A percentile compares a stretch with the other conserved stretches of the same genome.
These are phyloP conservation scores for Nyctereutes procyonoides DNA, from an alignment of 2,113 vertebrate species.

Conservation along the genomic window DNA sequence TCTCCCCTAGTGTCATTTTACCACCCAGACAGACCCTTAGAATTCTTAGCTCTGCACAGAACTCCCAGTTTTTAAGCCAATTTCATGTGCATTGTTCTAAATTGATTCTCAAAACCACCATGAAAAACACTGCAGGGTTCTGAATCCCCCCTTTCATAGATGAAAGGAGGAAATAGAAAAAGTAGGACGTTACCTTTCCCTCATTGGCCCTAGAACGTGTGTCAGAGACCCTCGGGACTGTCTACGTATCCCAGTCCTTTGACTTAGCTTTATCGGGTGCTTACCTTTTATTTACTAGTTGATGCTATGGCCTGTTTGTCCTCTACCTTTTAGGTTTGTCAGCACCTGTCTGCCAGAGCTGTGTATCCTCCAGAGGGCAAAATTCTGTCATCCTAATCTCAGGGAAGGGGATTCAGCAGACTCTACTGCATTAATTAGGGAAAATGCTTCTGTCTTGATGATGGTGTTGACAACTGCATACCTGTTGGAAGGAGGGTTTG, in stretches of 20 bases:
- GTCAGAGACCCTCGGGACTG: neutral
- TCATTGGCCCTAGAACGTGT: neutral
- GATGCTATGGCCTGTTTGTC: neutral
- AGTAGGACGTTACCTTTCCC: neutral
- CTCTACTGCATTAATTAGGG: conserved; percentile 41
- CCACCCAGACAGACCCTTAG: neutral
- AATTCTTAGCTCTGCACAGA: neutral
- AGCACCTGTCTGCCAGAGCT: neutral
- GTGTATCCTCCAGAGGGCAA: neutral
- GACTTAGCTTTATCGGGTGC: neutral
- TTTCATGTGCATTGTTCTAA: conserved; percentile 4
- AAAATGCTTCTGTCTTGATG: conserved; percentile 70
- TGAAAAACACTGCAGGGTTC: neutral
- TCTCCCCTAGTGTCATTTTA: neutral
- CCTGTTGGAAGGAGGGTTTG: conserved; percentile 61
- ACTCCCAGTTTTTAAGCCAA: neutral
- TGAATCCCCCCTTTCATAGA: neutral
- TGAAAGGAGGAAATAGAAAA: neutral
- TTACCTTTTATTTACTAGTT: conserved; percentile 27
- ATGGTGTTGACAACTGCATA: conserved; percentile 66
- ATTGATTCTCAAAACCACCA: neutral
- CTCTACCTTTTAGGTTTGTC: neutral
- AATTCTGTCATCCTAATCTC: conserved; percentile 20
- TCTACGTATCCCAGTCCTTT: neutral
- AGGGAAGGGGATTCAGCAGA: conserved; percentile 5